phyloP scores from a whole-genome alignment of 2,888 invertebrate species.

The Chymomyza fuscimana region DNA sequence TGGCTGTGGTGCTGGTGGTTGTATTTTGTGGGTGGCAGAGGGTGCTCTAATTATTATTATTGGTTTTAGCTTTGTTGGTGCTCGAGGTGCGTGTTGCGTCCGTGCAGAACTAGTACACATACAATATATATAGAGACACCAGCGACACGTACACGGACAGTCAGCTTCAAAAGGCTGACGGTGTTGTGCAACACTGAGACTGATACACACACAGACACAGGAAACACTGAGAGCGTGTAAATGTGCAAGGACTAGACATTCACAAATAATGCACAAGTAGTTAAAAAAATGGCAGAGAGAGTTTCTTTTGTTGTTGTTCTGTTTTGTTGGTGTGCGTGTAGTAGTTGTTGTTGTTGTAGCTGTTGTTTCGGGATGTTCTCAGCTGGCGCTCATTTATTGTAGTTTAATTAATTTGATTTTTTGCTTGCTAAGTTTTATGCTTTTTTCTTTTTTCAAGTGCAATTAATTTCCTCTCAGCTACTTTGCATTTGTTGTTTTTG shows the following conservation, averaged over 20 bases:
- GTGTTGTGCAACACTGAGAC: not conserved
- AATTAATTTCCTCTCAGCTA: slow-evolving; percentile 40
- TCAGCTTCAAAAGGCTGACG: not conserved
- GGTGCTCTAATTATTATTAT: slow-evolving; percentile 15
- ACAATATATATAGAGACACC: not conserved
- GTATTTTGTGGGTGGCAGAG: slow-evolving; percentile 2
- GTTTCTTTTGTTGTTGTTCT: slow-evolving; percentile 13
- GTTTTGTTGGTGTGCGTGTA: slow-evolving; percentile 7
- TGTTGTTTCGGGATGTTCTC: not conserved
- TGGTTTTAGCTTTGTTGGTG: slow-evolving; percentile 3
- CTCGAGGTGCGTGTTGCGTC: not conserved
- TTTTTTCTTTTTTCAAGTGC: slow-evolving; percentile 39
- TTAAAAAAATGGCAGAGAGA: not conserved
- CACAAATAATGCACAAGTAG: not conserved
- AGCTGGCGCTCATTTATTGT: slow-evolving; percentile 18
- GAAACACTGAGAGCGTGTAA: slow-evolving; percentile 39
- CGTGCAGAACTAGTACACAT: slow-evolving; percentile 4
- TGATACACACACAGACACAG: slow-evolving; percentile 23
- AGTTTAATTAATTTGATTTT: slow-evolving; percentile 21
- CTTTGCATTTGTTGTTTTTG: slow-evolving; percentile 38
- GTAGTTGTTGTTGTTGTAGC: slow-evolving; percentile 28
- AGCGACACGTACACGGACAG: slow-evolving; percentile 20
- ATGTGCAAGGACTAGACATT: slow-evolving; percentile 45
- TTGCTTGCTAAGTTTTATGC: slow-evolving; percentile 18
- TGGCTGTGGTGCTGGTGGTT: slow-evolving; percentile 25